phyloP scores from a whole-genome alignment of 1,140 invertebrate genomes.

The Rhyzopertha dominica region DNA sequence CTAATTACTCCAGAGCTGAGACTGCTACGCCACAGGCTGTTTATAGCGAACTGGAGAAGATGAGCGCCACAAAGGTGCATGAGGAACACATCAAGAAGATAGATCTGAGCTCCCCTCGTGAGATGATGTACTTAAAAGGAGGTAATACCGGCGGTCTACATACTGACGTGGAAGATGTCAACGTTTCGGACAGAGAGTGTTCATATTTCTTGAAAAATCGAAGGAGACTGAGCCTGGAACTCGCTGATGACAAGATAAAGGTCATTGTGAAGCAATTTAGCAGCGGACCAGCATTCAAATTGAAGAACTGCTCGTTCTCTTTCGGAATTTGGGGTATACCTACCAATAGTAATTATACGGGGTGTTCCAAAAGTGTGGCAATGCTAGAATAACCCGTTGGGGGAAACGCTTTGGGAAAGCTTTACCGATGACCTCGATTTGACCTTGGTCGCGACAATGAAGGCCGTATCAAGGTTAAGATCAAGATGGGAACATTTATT shows the following conservation, averaged over 20 bases:
- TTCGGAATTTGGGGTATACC: no score
- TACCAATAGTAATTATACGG: no score
- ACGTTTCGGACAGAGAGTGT: slow-evolving; percentile 34
- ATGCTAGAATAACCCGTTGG: no score
- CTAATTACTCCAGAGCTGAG: slow-evolving; percentile 25
- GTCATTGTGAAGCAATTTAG: slow-evolving; percentile 1
- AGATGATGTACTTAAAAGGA: slow-evolving; percentile 50
- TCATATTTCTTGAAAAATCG: no score
- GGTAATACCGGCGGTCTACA: slow-evolving; percentile 38
- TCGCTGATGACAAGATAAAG: slow-evolving; percentile 2
- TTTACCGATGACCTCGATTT: no score
- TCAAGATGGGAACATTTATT: no score
- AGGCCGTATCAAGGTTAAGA: no score
- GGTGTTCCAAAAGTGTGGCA: no score
- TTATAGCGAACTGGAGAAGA: slow-evolving; percentile 42
- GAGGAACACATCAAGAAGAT: slow-evolving; percentile 43
- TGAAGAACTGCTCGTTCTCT: slow-evolving; percentile 1
- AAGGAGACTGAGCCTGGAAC: slow-evolving; percentile 5
- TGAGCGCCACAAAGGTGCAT: slow-evolving; percentile 45
- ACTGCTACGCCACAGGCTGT: slow-evolving; percentile 32
- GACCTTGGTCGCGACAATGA: no score
- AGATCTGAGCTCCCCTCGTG: slow-evolving; percentile 43
- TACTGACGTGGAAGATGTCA: slow-evolving; percentile 53
- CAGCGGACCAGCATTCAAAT: no score
- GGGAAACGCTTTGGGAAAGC: no score